Conservation (phyloP, 2,797 vertebrate genomes). For the Pampus argenteus region DNA sequence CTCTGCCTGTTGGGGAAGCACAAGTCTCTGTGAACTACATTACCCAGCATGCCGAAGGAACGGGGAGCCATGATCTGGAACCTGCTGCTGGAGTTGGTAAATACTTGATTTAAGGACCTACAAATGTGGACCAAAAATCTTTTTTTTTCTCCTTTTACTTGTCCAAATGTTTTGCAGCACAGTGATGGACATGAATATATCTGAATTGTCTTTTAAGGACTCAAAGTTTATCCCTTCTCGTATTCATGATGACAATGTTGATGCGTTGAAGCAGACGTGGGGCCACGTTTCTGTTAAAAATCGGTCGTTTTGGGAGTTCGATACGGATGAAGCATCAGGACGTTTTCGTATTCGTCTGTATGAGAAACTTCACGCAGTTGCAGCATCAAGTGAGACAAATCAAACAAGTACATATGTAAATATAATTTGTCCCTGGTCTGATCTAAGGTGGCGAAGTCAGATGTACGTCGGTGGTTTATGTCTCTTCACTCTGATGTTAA, state of each 20-base stretch:
- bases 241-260: constrained; percentile 7
- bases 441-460: constrained; percentile 30
- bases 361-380: not conserved
- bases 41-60: constrained; percentile 43
- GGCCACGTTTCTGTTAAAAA: constrained; percentile 31
- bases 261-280: constrained; percentile 4
- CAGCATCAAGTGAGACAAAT: constrained; percentile 10
- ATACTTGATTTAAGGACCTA: constrained; percentile 39
- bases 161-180: constrained; percentile 39
- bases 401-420: constrained; percentile 50
- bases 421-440: constrained; percentile 36
- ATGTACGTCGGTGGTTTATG: constrained; percentile 42
- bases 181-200: constrained; percentile 49
- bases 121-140: constrained; percentile 28
- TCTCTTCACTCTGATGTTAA: constrained; percentile 55
- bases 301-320: not conserved
- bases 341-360: constrained; percentile 2
- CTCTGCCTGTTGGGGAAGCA: constrained; percentile 88
- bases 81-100: constrained; percentile 3
- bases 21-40: constrained; percentile 85
- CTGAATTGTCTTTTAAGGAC: constrained; percentile 56
- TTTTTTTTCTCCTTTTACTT: constrained; percentile 36
- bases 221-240: constrained; percentile 14
- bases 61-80: constrained; percentile 5
- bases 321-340: not conserved